Conservation (phyloP, 2,113 vertebrate genomes). For the Indri indri region DNA sequence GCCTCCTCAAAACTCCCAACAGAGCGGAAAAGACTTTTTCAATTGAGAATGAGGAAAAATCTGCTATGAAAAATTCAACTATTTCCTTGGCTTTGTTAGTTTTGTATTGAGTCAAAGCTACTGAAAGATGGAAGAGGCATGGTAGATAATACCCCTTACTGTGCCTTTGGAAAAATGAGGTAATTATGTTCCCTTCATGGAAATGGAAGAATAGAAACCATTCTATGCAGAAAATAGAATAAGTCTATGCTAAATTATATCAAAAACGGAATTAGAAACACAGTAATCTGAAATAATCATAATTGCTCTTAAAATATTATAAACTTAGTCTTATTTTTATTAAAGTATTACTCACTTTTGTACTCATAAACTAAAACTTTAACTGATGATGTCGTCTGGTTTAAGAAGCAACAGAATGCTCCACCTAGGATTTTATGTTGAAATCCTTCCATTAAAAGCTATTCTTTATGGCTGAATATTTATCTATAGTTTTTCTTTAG, state of each 20-base stretch:
- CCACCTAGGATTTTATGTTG: not conserved
- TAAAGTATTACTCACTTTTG: not conserved
- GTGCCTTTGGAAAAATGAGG: not conserved
- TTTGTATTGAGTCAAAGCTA: not conserved
- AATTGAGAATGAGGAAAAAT: not conserved
- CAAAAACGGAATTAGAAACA: not conserved
- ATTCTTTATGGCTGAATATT: not conserved
- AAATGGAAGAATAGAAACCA: not conserved
- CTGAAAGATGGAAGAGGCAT: not conserved
- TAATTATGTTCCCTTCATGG: not conserved
- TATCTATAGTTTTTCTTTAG: not conserved
- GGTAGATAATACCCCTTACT: not conserved
- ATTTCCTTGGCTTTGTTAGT: not conserved
- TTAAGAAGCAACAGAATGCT: not conserved
- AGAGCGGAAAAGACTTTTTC: not conserved
- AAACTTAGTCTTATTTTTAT: not conserved
- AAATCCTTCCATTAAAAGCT: not conserved
- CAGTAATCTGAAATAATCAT: not conserved
- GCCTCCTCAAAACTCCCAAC: not conserved
- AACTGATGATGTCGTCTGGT: not conserved
- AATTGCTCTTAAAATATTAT: not conserved
- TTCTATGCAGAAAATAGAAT: not conserved
- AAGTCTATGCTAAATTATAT: not conserved
- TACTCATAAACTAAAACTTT: not conserved
- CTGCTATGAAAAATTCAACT: not conserved